These are phyloP conservation scores for Champsocephalus gunnari DNA, from an alignment of 2,797 vertebrate genomes.

Conservation along the genomic window DNA sequence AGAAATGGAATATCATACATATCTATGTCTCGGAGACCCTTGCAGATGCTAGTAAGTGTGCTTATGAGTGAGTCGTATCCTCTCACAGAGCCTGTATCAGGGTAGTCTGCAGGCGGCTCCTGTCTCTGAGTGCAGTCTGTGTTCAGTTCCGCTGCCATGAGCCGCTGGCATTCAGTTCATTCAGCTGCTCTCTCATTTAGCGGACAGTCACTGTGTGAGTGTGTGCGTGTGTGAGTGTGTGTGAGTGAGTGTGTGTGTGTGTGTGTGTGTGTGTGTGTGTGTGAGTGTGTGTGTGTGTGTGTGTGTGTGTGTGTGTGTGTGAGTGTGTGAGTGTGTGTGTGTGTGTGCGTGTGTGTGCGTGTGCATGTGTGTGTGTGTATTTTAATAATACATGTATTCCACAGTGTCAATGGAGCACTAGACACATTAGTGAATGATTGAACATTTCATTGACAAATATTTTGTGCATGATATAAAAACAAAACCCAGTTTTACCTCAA, in stretches of 20 bases:
- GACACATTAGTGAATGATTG: too few relatives aligned
- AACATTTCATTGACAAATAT: too few relatives aligned
- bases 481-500: too few relatives aligned
- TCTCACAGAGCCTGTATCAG: background rate
- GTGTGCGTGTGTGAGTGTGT: conserved; percentile 14
- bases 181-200: conserved; percentile 13
- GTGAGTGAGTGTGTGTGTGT: background rate
- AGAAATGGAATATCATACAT: too few relatives aligned
- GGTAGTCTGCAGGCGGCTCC: background rate
- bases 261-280: background rate
- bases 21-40: background rate
- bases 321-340: background rate
- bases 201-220: conserved; percentile 2
- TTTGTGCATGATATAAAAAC: too few relatives aligned
- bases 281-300: conserved; percentile 11
- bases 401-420: too few relatives aligned
- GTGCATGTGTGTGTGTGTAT: too few relatives aligned
- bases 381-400: too few relatives aligned
- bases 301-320: conserved; percentile 1
- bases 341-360: too few relatives aligned
- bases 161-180: conserved; percentile 10
- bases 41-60: background rate
- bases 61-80: background rate
- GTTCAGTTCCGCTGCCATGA: conserved; percentile 9
- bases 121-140: background rate